Conservation (phyloP, 1,140 invertebrate genomes). For the Triops longicaudatus region DNA sequence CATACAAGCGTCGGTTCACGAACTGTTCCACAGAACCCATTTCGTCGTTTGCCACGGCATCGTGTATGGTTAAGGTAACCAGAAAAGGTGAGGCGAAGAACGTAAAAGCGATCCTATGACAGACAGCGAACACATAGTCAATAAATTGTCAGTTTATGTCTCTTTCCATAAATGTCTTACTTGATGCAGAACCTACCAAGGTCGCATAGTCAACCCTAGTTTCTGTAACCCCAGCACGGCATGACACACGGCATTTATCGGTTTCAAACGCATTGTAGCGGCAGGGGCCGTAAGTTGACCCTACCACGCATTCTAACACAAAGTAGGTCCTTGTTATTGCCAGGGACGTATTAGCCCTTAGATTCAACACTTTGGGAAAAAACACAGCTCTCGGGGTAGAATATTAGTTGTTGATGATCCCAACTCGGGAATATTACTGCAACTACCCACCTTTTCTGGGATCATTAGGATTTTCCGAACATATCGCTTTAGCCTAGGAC, state of each 20-base stretch:
- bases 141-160: not conserved
- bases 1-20: too few species aligned
- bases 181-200: not conserved
- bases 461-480: not conserved
- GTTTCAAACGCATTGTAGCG: not conserved
- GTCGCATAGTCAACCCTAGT: not conserved
- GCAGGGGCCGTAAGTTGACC: too few species aligned
- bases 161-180: not conserved
- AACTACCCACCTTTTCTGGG: not conserved
- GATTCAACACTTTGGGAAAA: too few species aligned
- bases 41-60: too few species aligned
- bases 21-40: too few species aligned
- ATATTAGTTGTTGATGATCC: not conserved
- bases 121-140: not conserved
- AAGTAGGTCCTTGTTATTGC: too few species aligned
- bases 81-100: too few species aligned
- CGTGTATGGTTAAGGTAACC: too few species aligned
- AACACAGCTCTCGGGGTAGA: too few species aligned
- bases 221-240: not conserved
- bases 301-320: too few species aligned
- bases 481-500: not conserved
- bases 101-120: not conserved
- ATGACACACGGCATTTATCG: constrained; percentile 1
- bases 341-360: too few species aligned
- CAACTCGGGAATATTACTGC: not conserved